Conservation (phyloP, 2,888 invertebrate species). For the Epistrophe grossulariae region DNA sequence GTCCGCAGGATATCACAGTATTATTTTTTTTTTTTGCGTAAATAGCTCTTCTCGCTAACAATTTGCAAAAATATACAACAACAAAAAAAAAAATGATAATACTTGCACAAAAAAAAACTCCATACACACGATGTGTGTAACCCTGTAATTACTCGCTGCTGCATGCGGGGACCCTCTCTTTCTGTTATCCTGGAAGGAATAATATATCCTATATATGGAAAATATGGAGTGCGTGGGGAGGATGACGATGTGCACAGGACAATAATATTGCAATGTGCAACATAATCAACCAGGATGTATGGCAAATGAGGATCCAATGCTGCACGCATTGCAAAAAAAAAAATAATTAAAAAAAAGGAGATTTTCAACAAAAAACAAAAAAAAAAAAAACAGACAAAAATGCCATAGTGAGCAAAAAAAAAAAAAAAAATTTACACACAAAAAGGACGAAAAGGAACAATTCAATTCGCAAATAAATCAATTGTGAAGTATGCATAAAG, state of each 20-base stretch:
- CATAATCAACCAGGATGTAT: slow-evolving; percentile 73
- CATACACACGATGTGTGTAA: slow-evolving; percentile 59
- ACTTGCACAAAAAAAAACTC: slow-evolving; percentile 16
- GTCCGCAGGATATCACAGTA: slow-evolving; percentile 66
- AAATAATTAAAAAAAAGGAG: slow-evolving; percentile 1
- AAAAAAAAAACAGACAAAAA: slow-evolving; percentile 22
- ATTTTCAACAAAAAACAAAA: slow-evolving; percentile 9
- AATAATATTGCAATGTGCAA: slow-evolving; percentile 53
- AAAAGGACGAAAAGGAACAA: slow-evolving; percentile 62
- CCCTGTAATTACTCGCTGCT: slow-evolving; percentile 68
- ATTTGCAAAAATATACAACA: slow-evolving; percentile 29
- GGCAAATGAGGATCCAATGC: slow-evolving; percentile 59
- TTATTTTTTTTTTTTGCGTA: slow-evolving; percentile 74
- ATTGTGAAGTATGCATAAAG: slow-evolving; percentile 74
- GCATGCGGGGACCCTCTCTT: background rate
- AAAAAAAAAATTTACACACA: slow-evolving; percentile 17
- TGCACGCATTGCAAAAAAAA: slow-evolving; percentile 44
- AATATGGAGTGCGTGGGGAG: slow-evolving; percentile 12
- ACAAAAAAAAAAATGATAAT: slow-evolving; percentile 10
- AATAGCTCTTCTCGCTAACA: slow-evolving; percentile 66
- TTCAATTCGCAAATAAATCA: slow-evolving; percentile 76
- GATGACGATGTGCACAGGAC: slow-evolving; percentile 37
- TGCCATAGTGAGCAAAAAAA: slow-evolving; percentile 1
- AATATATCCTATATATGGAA: background rate
- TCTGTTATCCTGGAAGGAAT: slow-evolving; percentile 23